These are phyloP conservation scores for Panthera uncia DNA, from an alignment of 2,113 vertebrate species.

Conservation along the genomic window DNA sequence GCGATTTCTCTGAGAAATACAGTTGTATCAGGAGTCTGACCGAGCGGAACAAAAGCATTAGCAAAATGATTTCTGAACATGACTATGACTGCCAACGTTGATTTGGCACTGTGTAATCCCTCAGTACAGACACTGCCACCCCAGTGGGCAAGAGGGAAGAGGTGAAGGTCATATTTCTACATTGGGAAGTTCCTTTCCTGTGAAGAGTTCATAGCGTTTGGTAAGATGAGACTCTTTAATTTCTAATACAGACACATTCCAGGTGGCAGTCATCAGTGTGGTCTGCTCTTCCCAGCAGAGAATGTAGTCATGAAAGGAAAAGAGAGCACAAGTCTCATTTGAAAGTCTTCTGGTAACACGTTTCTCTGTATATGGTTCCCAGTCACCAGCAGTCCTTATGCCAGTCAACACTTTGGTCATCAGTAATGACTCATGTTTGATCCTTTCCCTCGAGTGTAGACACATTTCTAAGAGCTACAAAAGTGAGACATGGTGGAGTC, in stretches of 20 bases:
- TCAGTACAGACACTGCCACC: not conserved
- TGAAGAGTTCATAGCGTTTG: conserved; percentile 30
- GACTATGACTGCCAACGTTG: not conserved
- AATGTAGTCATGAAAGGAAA: not conserved
- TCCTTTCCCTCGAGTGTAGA: not conserved
- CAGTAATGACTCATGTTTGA: not conserved
- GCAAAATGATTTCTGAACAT: not conserved
- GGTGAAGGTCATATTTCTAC: not conserved
- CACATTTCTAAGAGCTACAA: not conserved
- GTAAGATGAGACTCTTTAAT: not conserved
- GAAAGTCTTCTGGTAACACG: not conserved
- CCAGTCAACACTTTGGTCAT: not conserved
- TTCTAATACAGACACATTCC: not conserved
- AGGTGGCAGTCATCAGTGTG: not conserved
- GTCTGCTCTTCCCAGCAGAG: not conserved
- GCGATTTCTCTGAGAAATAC: not conserved
- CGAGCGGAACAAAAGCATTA: not conserved
- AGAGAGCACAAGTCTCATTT: not conserved
- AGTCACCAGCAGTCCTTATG: not conserved
- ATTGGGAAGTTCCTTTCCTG: not conserved
- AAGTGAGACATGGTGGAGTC: not conserved
- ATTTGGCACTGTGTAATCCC: not conserved
- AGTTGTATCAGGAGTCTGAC: not conserved
- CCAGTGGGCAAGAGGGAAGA: not conserved
- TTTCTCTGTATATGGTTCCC: not conserved